Evolutionary conservation across 2,113 vertebrate species (phyloP), one percentile per base, ranked within the genome.

Genomic region (Rhipidura dahli): DNA sequence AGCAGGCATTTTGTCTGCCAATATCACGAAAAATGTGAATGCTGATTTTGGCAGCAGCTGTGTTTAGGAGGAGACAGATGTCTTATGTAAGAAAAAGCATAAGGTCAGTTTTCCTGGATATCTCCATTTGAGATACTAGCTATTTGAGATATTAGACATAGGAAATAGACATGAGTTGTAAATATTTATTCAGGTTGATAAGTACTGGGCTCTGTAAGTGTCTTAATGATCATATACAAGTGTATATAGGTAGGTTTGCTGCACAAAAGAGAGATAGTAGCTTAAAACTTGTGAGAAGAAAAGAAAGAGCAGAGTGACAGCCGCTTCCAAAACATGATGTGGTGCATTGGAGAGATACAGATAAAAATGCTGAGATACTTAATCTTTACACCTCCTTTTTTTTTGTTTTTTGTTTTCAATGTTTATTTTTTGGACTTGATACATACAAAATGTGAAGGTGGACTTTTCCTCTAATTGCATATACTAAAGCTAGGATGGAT

Each of bases 1-100:
- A 72, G 31, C 24, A 57, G 30, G 15, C 13, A 51, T 94, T 91
- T 91, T 95, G 60, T 44, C 72, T 93, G 47, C 54, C 23, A 73
- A n/a, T 42, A 7, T 73, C 7, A 56, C 59, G 21, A 84, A 93
- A 84, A 96, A 89, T 68, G 22, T 65, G 83, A 91, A 66, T 84
- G 53, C 82, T 94, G 57, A 79, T 91, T 82, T 44, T 83, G 90
- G 56, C 71, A 82, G 53, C 82, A 93, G 75, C 65, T 91, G 73
- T 70, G 50, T 82, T 94, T 90, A 89, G 53, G 45, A 82, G 28
- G n/a, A 83, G 31, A 61, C 65, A 91, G 56, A 85, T 85, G 63
- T 87, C 49, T 94, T 87, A 64, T 0, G 0, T 47, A 64, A 79
- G 26, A 93, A 90, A 91, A 89, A 87, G 22, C 56, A 89, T 66